Evolutionary conservation across 2,797 vertebrate genomes (phyloP).

Genomic region (Arrhamphus sclerolepis): DNA sequence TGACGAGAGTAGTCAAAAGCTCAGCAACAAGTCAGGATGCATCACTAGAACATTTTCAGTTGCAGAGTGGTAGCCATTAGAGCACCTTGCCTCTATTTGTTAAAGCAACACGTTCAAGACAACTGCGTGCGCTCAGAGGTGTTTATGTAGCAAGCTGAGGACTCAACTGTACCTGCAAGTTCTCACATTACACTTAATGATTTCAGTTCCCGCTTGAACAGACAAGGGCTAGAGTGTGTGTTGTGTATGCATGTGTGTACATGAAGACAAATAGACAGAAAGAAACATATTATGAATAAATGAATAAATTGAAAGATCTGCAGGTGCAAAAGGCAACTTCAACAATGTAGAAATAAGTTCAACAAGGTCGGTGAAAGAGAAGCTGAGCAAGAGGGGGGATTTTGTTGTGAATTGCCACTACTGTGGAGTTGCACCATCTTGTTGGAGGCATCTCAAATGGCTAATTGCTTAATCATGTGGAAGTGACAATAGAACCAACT

Average conservation of each 20-base stretch:
- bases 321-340: constrained; percentile 21
- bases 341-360: constrained; percentile 22
- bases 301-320: constrained; percentile 5
- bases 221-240: constrained; percentile 24
- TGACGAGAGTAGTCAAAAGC: background rate
- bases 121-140: constrained; percentile 1
- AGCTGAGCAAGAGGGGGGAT: constrained; percentile 36
- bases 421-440: constrained; percentile 91
- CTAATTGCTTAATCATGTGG: constrained; percentile 97
- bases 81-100: constrained; percentile 7
- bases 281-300: constrained; percentile 23
- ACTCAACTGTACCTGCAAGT: constrained; percentile 48
- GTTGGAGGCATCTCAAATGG: constrained; percentile 87
- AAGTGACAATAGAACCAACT: constrained; percentile 90
- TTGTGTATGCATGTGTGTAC: constrained; percentile 6
- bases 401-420: constrained; percentile 78
- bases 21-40: background rate
- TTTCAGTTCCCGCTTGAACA: constrained; percentile 44
- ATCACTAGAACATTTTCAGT: too few relatives aligned
- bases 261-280: constrained; percentile 2
- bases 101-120: constrained; percentile 20
- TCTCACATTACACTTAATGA: constrained; percentile 69
- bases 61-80: background rate
- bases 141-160: constrained; percentile 32
- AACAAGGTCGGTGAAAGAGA: constrained; percentile 13